Evolutionary conservation across 1,140 invertebrate species (phyloP).

Genomic region (Halictus rubicundus): DNA sequence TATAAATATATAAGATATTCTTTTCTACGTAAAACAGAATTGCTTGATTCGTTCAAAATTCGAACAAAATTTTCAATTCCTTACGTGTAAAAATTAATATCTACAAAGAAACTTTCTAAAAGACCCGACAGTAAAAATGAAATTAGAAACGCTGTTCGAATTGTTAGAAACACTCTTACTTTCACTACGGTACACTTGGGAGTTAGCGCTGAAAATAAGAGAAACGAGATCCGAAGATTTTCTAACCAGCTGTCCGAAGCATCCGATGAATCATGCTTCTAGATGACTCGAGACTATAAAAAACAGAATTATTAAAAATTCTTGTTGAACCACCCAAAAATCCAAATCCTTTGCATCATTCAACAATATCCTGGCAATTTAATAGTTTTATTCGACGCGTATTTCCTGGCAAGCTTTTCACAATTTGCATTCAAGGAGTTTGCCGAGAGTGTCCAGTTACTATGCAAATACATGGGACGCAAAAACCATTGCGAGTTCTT

Average conservation of each 20-base stretch:
- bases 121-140: neutral
- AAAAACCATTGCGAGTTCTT: neutral
- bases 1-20: too few species aligned
- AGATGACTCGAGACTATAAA: neutral
- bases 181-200: conserved; percentile 4
- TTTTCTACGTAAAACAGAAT: too few species aligned
- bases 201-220: neutral
- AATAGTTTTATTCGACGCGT: too few species aligned
- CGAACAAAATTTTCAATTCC: too few species aligned
- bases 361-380: too few species aligned
- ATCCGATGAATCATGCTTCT: neutral
- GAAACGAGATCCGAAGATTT: conserved; percentile 12
- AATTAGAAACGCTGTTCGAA: conserved; percentile 22
- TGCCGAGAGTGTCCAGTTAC: neutral
- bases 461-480: neutral
- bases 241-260: neutral
- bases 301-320: too few species aligned
- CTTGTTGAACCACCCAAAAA: too few species aligned
- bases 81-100: too few species aligned
- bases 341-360: too few species aligned
- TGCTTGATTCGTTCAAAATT: too few species aligned
- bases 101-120: neutral
- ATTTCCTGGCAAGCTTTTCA: too few species aligned
- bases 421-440: neutral
- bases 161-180: conserved; percentile 7